These are phyloP conservation scores for Clarias laeviceps DNA, from an alignment of 2,797 vertebrate genomes.

Conservation along the genomic window DNA sequence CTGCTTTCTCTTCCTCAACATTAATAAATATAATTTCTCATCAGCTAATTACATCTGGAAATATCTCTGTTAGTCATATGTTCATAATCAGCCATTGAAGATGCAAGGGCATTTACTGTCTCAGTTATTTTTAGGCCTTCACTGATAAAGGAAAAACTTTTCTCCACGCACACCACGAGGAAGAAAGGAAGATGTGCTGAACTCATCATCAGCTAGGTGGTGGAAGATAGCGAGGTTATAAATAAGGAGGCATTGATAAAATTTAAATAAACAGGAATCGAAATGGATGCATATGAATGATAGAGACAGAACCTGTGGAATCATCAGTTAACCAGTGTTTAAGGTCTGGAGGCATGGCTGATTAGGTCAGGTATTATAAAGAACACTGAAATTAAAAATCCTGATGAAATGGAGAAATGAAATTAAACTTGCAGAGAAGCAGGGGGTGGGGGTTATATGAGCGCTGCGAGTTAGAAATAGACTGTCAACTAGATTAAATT, in stretches of 20 bases:
- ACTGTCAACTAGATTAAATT: too few relatives aligned
- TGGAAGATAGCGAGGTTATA: neutral
- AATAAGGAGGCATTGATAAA: too few relatives aligned
- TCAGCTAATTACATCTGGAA: neutral
- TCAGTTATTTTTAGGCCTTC: neutral
- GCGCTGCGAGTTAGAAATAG: too few relatives aligned
- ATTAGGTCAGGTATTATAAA: neutral
- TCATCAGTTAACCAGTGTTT: neutral
- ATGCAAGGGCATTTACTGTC: neutral
- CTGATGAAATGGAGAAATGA: neutral
- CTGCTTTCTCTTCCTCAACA: neutral
- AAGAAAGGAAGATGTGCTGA: too few relatives aligned
- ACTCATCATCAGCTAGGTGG: neutral
- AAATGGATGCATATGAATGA: neutral
- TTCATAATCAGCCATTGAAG: neutral
- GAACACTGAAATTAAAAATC: constrained; percentile 1
- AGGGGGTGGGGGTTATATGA: too few relatives aligned
- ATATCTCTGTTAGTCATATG: neutral
- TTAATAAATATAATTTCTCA: neutral
- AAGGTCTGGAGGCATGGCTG: neutral
- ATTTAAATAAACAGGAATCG: neutral
- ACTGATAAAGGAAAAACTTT: neutral
- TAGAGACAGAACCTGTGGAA: neutral
- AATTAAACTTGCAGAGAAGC: neutral
- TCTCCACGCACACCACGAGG: too few relatives aligned